These are phyloP conservation scores for Trachelus stipa DNA, from an alignment of 2,888 invertebrate genomes.

Conservation along the genomic window DNA sequence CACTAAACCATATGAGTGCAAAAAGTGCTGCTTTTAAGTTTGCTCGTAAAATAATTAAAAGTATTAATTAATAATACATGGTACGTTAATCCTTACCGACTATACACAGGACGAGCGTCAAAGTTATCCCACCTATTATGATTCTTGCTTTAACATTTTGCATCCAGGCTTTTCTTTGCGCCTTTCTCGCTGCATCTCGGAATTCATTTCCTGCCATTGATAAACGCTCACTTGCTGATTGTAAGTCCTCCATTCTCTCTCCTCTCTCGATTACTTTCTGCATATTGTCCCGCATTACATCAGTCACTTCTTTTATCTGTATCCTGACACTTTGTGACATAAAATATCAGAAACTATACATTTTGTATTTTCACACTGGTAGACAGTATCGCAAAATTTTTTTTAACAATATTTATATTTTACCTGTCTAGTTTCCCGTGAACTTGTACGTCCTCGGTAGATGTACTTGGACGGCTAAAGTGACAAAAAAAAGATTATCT, in stretches of 20 bases:
- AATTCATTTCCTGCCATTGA: slow-evolving; percentile 56
- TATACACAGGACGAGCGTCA: slow-evolving; percentile 53
- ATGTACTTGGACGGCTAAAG: slow-evolving; percentile 50
- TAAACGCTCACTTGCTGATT: slow-evolving; percentile 60
- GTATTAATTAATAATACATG: background rate
- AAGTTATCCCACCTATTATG: slow-evolving; percentile 46
- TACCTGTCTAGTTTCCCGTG: slow-evolving; percentile 50
- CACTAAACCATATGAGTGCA: background rate
- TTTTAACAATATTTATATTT: slow-evolving; percentile 17
- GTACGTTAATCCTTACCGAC: slow-evolving; percentile 50
- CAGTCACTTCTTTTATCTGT: slow-evolving; percentile 64
- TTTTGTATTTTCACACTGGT: slow-evolving; percentile 29
- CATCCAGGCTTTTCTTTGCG: slow-evolving; percentile 59
- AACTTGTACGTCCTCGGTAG: slow-evolving; percentile 26
- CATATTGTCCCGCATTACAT: slow-evolving; percentile 63
- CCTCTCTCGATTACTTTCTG: slow-evolving; percentile 64
- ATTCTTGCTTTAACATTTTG: slow-evolving; percentile 56
- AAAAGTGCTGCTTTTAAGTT: background rate
- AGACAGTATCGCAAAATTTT: slow-evolving; percentile 17
- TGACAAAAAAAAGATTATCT: background rate
- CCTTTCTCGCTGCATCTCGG: slow-evolving; percentile 56
- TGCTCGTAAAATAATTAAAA: background rate
- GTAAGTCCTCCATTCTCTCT: slow-evolving; percentile 61
- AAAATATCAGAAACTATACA: slow-evolving; percentile 23
- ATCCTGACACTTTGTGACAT: slow-evolving; percentile 50